phyloP scores from a whole-genome alignment of 2,888 invertebrate species.

The Drosophila quinaria region DNA sequence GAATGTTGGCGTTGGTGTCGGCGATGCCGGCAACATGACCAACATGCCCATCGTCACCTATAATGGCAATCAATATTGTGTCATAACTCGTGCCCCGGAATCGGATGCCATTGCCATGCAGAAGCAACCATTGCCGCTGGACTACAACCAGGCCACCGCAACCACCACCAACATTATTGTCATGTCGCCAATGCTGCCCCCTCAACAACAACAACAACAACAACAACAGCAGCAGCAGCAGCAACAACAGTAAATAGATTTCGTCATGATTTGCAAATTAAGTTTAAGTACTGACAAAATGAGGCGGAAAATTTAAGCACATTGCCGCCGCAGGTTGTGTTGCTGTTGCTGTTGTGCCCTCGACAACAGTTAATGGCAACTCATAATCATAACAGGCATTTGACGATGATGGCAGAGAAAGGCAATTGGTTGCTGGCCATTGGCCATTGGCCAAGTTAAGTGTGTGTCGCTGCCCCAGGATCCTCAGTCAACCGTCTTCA shows the following conservation, averaged over 20 bases:
- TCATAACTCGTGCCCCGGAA: conserved; percentile 81
- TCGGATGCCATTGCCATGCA: conserved; percentile 75
- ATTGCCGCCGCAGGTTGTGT: conserved; percentile 1
- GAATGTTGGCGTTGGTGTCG: conserved; percentile 33
- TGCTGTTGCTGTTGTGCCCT: conserved; percentile 14
- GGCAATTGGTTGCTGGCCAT: conserved; percentile 45
- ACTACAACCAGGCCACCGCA: conserved; percentile 62
- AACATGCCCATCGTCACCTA: conserved; percentile 83
- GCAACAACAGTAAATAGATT: conserved; percentile 39
- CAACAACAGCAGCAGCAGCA: conserved; percentile 45
- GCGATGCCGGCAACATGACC: conserved; percentile 48
- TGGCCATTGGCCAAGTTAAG: conserved; percentile 39
- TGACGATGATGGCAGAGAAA: conserved; percentile 53
- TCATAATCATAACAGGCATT: conserved; percentile 43
- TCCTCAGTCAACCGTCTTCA: conserved; percentile 33
- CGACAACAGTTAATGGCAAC: conserved; percentile 33
- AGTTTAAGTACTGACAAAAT: conserved; percentile 31
- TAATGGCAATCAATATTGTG: conserved; percentile 83
- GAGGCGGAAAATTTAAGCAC: conserved; percentile 46
- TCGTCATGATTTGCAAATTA: conserved; percentile 41
- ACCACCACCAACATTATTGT: conserved; percentile 68
- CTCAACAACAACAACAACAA: conserved; percentile 40
- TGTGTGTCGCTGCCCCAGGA: conserved; percentile 55
- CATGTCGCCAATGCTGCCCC: conserved; percentile 81
- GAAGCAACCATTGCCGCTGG: conserved; percentile 60